A percentile compares a stretch with the other conserved stretches of the same genome.
Conservation (phyloP, 2,888 invertebrate species). For the Lamellibrachia satsuma region DNA sequence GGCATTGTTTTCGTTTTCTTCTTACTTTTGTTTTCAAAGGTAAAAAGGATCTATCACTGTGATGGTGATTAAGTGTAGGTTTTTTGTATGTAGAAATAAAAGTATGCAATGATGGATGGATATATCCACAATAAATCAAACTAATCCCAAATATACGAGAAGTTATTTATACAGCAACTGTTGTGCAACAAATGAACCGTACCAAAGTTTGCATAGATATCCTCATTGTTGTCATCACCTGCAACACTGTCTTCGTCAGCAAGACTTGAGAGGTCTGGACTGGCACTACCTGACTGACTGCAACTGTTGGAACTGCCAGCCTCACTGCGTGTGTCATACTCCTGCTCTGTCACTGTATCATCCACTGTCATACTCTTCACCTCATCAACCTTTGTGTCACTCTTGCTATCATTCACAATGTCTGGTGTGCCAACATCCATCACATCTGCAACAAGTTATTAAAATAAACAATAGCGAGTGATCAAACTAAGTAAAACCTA, state of each 20-base stretch:
- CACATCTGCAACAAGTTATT: not conserved
- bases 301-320: conserved; percentile 74
- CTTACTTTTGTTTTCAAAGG: not conserved
- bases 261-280: conserved; percentile 43
- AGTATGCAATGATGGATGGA: not conserved
- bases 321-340: conserved; percentile 78
- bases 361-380: not conserved
- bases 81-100: not conserved
- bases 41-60: not conserved
- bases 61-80: not conserved
- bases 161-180: not conserved
- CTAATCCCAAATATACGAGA: not conserved
- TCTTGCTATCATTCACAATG: not conserved
- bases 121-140: not conserved
- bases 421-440: not conserved
- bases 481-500: not conserved
- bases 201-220: not conserved
- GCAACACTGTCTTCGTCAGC: not conserved
- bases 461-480: not conserved
- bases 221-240: conserved; percentile 38
- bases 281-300: conserved; percentile 70
- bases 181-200: not conserved
- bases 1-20: not conserved
- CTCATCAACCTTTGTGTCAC: not conserved
- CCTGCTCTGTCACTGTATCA: conserved; percentile 36